Percentiles rank a stretch among this genome's conserved stretches.
Conservation (phyloP, 2,797 vertebrate species). For the Setipinna tenuifilis region DNA sequence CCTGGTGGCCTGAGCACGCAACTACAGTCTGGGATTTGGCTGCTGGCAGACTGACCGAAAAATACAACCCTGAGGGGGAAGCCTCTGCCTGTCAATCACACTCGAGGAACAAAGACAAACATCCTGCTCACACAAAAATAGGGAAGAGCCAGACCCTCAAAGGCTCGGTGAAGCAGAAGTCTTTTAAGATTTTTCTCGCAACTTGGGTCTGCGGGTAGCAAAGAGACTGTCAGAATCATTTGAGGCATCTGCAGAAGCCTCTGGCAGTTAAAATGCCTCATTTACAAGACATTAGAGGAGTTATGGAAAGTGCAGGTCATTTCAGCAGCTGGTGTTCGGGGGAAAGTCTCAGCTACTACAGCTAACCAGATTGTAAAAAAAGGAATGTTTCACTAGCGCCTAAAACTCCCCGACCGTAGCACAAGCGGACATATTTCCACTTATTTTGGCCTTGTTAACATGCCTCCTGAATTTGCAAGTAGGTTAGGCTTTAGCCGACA, state of each 20-base stretch:
- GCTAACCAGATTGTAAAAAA: not conserved
- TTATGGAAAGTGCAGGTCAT: conserved; percentile 22
- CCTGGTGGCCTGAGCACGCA: conserved; percentile 64
- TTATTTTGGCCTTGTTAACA: conserved; percentile 23
- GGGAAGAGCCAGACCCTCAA: not conserved
- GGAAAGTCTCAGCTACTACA: not conserved
- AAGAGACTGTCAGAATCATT: conserved; percentile 1
- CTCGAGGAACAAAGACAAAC: not conserved
- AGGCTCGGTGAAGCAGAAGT: not conserved
- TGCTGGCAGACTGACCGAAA: not conserved
- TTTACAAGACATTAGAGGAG: conserved; percentile 19
- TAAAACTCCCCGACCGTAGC: conserved; percentile 6
- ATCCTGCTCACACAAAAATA: not conserved
- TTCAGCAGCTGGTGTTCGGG: not conserved
- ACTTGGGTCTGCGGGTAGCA: not conserved
- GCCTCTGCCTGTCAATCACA: not conserved
- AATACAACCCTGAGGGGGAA: not conserved
- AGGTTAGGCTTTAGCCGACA: not conserved
- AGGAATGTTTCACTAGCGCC: conserved; percentile 10
- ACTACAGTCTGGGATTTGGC: not conserved
- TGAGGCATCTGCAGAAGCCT: not conserved
- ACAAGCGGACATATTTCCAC: conserved; percentile 7
- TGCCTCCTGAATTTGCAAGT: not conserved
- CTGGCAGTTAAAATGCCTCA: conserved; percentile 19
- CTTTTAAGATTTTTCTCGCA: not conserved